phyloP scores from a whole-genome alignment of 2,797 vertebrate genomes.

The Syngnathus acus region DNA sequence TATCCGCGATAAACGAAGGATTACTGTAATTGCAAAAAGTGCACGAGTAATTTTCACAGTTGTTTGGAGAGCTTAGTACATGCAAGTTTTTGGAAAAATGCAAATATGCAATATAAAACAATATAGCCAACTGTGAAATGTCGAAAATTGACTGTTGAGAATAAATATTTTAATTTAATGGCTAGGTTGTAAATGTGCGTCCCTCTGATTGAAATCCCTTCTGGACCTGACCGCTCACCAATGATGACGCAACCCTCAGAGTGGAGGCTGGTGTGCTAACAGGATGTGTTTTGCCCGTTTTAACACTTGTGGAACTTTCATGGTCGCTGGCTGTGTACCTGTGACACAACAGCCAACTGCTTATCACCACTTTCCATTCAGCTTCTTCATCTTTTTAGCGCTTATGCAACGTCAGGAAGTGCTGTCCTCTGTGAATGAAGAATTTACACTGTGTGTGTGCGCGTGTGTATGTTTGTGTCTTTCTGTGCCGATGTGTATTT shows the following conservation, averaged over 20 bases:
- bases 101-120: too few species aligned
- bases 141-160: too few species aligned
- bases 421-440: slow-evolving; percentile 46
- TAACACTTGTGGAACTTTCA: slow-evolving; percentile 21
- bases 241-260: not conserved
- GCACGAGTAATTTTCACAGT: too few species aligned
- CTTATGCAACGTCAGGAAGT: slow-evolving; percentile 46
- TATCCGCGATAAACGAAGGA: too few species aligned
- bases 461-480: slow-evolving; percentile 2
- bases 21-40: too few species aligned
- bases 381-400: slow-evolving; percentile 42
- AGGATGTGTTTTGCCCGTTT: not conserved
- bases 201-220: not conserved
- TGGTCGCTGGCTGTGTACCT: slow-evolving; percentile 42
- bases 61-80: too few species aligned
- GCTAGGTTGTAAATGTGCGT: too few species aligned
- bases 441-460: slow-evolving; percentile 23
- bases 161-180: too few species aligned
- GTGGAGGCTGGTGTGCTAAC: not conserved
- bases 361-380: slow-evolving; percentile 66
- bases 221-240: not conserved
- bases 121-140: too few species aligned
- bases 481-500: not conserved
- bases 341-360: slow-evolving; percentile 45
- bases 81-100: too few species aligned